Percentiles rank a stretch among this genome's conserved stretches.
phyloP scores from a whole-genome alignment of 2,113 vertebrate genomes.

The human region DNA sequence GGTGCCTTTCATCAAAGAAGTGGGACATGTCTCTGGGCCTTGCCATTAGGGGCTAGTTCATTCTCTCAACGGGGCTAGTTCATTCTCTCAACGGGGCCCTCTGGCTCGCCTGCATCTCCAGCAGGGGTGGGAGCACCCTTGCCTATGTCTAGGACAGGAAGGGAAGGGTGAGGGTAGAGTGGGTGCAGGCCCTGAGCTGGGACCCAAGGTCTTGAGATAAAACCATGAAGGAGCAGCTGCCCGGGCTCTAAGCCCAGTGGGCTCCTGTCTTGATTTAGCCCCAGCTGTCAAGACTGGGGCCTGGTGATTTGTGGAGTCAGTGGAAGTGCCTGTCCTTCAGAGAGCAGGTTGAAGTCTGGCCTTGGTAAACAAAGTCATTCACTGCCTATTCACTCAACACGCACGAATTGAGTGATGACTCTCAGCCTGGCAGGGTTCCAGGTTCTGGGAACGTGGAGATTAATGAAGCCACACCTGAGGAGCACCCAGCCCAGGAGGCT shows the following conservation, averaged over 20 bases:
- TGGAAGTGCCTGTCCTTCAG: neutral
- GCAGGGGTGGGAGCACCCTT: neutral
- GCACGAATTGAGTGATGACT: neutral
- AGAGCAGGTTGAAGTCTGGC: neutral
- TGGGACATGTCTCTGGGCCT: neutral
- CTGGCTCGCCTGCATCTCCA: neutral
- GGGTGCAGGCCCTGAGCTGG: too few species aligned
- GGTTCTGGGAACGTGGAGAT: neutral
- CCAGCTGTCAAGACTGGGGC: neutral
- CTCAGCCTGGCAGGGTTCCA: neutral
- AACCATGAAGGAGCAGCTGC: neutral
- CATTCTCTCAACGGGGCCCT: neutral
- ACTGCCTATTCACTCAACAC: neutral
- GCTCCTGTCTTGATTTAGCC: neutral
- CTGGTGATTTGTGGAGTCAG: neutral
- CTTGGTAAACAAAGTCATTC: conserved; percentile 22
- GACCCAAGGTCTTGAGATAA: too few species aligned
- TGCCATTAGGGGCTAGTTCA: neutral
- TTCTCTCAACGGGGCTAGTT: neutral
- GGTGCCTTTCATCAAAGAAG: neutral
- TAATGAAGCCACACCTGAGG: neutral
- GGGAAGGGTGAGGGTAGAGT: neutral
- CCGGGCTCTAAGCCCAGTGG: neutral
- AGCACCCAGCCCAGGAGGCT: neutral
- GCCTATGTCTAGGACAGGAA: neutral